Percentiles rank a stretch among this genome's conserved stretches.
These are phyloP conservation scores for Dallia pectoralis DNA, from an alignment of 2,797 vertebrate genomes.

Conservation along the genomic window DNA sequence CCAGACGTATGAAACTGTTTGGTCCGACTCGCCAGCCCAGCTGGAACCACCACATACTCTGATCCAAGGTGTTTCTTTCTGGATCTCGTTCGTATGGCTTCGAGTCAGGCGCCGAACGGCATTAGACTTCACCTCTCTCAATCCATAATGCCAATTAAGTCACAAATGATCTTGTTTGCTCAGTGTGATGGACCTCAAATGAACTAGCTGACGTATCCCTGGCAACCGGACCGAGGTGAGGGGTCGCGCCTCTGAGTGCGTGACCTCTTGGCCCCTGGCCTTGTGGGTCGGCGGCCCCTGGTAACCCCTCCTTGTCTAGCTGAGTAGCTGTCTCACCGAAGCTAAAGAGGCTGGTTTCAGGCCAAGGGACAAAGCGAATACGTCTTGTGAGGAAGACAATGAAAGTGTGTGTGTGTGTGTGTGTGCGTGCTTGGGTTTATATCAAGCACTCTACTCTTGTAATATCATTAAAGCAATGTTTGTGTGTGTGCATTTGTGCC, in stretches of 20 bases:
- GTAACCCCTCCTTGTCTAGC: neutral
- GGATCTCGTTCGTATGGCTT: conserved; percentile 15
- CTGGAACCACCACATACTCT: too few relatives aligned
- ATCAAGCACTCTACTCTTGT: conserved; percentile 13
- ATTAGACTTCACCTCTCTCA: conserved; percentile 38
- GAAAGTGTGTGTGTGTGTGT: neutral
- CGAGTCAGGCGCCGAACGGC: conserved; percentile 42
- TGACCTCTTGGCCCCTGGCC: conserved; percentile 38
- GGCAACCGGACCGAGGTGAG: conserved; percentile 42
- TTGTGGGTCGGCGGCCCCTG: conserved; percentile 15
- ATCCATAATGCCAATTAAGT: conserved; percentile 64
- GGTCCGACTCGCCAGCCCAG: too few relatives aligned
- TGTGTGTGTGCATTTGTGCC: conserved; percentile 10
- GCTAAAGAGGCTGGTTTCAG: conserved; percentile 23
- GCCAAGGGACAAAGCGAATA: conserved; percentile 49
- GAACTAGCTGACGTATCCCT: conserved; percentile 52
- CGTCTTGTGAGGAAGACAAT: conserved; percentile 40
- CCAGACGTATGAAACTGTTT: too few relatives aligned
- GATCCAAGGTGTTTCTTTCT: too few relatives aligned
- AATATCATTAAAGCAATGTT: neutral
- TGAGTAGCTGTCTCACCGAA: neutral
- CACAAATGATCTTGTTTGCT: conserved; percentile 69
- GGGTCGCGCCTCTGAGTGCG: conserved; percentile 31
- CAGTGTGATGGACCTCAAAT: conserved; percentile 59
- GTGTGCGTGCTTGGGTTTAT: conserved; percentile 5